Evolutionary conservation across 2,113 vertebrate genomes (phyloP), one percentile per base, ranked within the genome.

Genomic region (Rhagologus leucostigma): DNA sequence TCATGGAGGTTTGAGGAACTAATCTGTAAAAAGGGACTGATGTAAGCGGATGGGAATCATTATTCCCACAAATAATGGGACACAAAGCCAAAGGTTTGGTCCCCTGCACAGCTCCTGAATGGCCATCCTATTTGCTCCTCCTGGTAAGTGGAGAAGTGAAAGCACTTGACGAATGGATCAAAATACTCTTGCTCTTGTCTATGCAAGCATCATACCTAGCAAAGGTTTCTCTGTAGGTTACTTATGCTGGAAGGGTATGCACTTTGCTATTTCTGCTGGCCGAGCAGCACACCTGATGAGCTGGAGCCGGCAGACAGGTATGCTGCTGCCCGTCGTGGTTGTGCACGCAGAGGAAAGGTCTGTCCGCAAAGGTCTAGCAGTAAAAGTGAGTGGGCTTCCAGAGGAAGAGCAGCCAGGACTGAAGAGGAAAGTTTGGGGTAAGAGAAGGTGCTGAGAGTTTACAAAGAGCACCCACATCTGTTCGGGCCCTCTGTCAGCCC

Each of bases 161-260:
- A 77, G 42, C 26, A 5, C 41, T 44, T 57, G 60, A 32, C 0
- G 0, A 75, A 64, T 7, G 23, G 35, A 68, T 23, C 0, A 0
- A 73, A 90, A 82, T 5, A 13, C 29, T 53, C 3, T 0, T 1
- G 6, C 14, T 59, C 18, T 68, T 5, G 6, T 13, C 47, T 27
- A 5, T n/a, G 46, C 50, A 39, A 74, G 49, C 2, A 3, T 44
- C 44, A 33, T 30, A 33, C 2, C 1, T 19, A 64, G 73, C 20
- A 53, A 50, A 90, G 47, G 16, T 55, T 49, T 78, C 3, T 1
- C 35, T 39, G 44, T 6, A 10, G 1, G 1, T 73, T 76, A 27
- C 57, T 62, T 16, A 19, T 0, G 3, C 35, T 32, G 9, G 29
- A 52, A 78, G 19, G 10, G 11, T 16, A 6, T 7, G 16, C 0